These are phyloP conservation scores for Microcebus griseorufus DNA, from an alignment of 2,113 vertebrate genomes.

Conservation along the genomic window DNA sequence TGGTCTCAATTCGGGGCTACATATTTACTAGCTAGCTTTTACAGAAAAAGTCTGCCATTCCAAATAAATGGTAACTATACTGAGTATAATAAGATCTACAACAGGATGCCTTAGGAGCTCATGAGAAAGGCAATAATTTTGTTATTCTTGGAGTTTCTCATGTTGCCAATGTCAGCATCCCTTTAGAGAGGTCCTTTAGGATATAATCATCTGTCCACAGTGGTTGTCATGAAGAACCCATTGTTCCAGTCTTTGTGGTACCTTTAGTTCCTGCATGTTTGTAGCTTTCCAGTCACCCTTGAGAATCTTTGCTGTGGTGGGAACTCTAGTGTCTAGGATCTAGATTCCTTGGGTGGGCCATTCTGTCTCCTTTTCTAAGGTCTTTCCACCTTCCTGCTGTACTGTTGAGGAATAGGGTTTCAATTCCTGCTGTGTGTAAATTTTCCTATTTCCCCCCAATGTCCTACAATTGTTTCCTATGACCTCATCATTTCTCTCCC, in stretches of 20 bases:
- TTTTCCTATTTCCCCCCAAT: neutral
- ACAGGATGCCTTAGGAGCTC: neutral
- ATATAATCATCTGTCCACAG: neutral
- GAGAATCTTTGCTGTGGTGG: neutral
- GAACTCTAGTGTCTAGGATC: neutral
- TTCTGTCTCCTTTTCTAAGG: neutral
- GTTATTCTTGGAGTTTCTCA: neutral
- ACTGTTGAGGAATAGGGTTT: neutral
- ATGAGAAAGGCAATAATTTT: neutral
- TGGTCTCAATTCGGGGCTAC: neutral
- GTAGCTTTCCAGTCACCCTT: neutral
- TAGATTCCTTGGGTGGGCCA: neutral
- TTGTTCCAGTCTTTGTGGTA: neutral
- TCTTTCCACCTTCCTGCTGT: neutral
- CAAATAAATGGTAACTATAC: neutral
- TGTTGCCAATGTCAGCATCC: neutral
- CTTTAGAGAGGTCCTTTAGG: neutral
- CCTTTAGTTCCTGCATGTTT: neutral
- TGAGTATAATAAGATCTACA: neutral
- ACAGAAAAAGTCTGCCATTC: neutral
- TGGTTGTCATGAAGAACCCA: neutral
- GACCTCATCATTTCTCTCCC: neutral
- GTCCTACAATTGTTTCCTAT: neutral
- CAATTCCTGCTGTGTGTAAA: neutral
- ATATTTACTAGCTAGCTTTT: neutral